Evolutionary conservation across 2,888 invertebrate species (phyloP).

Genomic region (Drosophila monieri): DNA sequence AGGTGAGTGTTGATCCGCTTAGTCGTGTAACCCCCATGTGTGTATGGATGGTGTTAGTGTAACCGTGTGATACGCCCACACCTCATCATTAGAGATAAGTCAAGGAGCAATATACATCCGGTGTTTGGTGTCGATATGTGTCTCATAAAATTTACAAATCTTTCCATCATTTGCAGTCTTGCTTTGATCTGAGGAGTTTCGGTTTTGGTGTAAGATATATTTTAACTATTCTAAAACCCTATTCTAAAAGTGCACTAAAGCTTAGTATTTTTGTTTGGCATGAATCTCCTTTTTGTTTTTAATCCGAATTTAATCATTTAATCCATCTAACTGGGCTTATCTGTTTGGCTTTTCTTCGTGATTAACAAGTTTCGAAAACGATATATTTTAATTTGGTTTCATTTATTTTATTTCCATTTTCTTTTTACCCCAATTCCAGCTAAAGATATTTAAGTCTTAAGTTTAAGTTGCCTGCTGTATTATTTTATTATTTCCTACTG

Average conservation of each 20-base stretch:
- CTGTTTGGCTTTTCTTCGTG: slow-evolving; percentile 21
- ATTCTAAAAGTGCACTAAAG: slow-evolving; percentile 3
- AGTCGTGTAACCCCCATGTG: slow-evolving; percentile 3
- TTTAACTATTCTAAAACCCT: slow-evolving; percentile 32
- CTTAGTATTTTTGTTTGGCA: slow-evolving; percentile 21
- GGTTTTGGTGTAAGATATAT: slow-evolving; percentile 83
- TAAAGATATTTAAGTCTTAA: slow-evolving; percentile 41
- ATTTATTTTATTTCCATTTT: slow-evolving; percentile 44
- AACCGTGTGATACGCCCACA: slow-evolving; percentile 8
- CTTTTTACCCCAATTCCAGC: slow-evolving; percentile 35
- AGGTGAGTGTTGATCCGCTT: slow-evolving; percentile 83
- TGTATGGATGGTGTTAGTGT: slow-evolving; percentile 6
- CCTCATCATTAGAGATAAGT: slow-evolving; percentile 17
- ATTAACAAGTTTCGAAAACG: slow-evolving; percentile 10
- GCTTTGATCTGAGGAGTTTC: slow-evolving; percentile 85
- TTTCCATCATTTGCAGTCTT: slow-evolving; percentile 85
- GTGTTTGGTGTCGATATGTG: slow-evolving; percentile 35
- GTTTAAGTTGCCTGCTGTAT: slow-evolving; percentile 34
- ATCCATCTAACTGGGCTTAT: slow-evolving; percentile 23
- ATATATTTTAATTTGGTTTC: slow-evolving; percentile 21
- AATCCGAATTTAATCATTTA: slow-evolving; percentile 5
- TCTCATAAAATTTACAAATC: slow-evolving; percentile 48
- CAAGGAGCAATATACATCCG: slow-evolving; percentile 9
- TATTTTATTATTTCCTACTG: slow-evolving; percentile 10
- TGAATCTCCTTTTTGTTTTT: background rate